Evolutionary conservation across 37 sponge, comb jelly and placozoan genomes (phyloP), one percentile per base, ranked within the genome.

Genomic region (Cliona cf. orientalis): DNA sequence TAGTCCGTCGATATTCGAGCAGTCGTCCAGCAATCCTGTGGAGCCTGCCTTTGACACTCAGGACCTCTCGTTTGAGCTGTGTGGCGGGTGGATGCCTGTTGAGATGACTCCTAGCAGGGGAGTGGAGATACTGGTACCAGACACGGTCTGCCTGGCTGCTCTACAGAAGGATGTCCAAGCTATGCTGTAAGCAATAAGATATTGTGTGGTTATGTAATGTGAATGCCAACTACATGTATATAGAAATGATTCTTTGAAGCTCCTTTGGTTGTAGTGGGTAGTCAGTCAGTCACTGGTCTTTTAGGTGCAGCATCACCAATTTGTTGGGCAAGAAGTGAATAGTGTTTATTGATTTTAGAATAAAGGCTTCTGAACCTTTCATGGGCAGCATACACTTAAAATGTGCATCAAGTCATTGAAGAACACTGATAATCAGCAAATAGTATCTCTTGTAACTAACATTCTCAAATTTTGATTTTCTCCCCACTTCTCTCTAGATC

Each of bases 61-160:
- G 9, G 79, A 83, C 36, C 85, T 94, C 23, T 57, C 87, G n/a
- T 94, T 94, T 84, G 87, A 84, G 33, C 72, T 94, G 39, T 64
- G 76, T 26, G 85, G 88, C 0, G 40, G 43, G 23, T 94, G 84
- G 78, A 66, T 78, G 43, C 80, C 95, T 22, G 91, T 90, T 58
- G 88, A 87, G 29, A 45, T 67, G 63, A 79, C 75, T 49, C 91
- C 91, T 26, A 72, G 74, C 61, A 53, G 76, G 2, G 95, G 95
- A 2, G 44, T 94, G 23, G 95, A 94, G 69, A 81, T 94, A 29
- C 14, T 94, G 31, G 81, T 94, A 0, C 84, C 80, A 12, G 95
- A 94, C 40, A 64, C 72, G n/a, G 77, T 94, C 23, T 94, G 84
- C 17, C 70, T 81, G 12, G 60, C 70, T 4, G 36, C 79, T 19